Conservation (phyloP, 2,888 invertebrate genomes). For the Epiblema foenella region DNA sequence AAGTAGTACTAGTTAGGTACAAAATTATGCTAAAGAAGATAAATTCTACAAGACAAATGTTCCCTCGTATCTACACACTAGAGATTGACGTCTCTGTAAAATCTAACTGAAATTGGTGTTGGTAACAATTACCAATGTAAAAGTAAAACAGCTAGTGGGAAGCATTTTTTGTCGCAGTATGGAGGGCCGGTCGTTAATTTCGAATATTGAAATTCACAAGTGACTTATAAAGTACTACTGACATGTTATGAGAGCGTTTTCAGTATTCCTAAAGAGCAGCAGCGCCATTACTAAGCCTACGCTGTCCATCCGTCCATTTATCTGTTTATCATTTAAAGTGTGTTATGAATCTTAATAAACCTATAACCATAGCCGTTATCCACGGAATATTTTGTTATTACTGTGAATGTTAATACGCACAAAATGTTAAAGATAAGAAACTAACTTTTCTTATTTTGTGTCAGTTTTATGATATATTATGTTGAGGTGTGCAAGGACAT, state of each 20-base stretch:
- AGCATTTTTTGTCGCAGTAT: not conserved
- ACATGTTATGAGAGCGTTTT: not conserved
- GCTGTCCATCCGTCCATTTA: constrained; percentile 1
- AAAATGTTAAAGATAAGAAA: not conserved
- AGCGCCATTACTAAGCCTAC: not conserved
- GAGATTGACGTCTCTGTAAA: no score
- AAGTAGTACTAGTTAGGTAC: no score
- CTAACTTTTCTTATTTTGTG: no score
- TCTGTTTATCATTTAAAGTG: constrained; percentile 1
- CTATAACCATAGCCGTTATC: no score
- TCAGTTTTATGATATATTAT: no score
- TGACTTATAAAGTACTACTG: no score
- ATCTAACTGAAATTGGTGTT: no score
- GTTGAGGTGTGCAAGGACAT: no score
- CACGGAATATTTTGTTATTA: not conserved
- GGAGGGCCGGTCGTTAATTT: not conserved
- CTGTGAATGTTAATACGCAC: not conserved
- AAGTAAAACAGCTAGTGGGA: not conserved
- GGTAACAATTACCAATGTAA: not conserved
- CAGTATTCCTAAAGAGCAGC: not conserved
- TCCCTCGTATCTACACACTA: no score
- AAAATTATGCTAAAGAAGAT: no score
- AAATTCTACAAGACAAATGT: no score
- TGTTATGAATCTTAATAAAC: not conserved
- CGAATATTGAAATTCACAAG: not conserved